phyloP scores from a whole-genome alignment of 2,888 invertebrate species.

The Labia minor region DNA sequence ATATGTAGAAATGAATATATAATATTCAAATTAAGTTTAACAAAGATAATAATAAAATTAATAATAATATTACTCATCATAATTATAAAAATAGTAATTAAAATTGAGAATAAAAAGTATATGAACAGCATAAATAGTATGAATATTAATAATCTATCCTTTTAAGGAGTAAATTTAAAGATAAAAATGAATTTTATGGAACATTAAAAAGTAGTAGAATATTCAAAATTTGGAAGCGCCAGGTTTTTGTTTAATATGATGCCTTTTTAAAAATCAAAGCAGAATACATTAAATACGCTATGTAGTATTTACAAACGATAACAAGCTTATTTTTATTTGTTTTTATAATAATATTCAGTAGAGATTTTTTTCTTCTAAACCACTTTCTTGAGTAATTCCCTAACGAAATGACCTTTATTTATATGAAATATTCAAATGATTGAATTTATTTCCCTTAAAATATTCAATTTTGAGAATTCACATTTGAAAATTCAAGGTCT shows the following conservation, averaged over 20 bases:
- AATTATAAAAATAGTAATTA: not conserved
- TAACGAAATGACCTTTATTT: no score
- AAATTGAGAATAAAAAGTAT: no score
- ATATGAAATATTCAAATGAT: no score
- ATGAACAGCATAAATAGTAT: no score
- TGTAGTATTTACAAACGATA: constrained; percentile 13
- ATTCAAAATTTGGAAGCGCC: not conserved
- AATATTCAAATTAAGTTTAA: no score
- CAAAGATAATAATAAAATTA: not conserved
- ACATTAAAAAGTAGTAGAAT: not conserved
- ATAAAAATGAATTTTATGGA: not conserved
- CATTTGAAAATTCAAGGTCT: no score
- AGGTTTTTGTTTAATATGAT: not conserved
- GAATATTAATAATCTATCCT: no score
- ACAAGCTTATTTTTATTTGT: constrained; percentile 7
- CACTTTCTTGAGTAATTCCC: no score
- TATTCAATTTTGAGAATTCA: no score
- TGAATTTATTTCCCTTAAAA: no score
- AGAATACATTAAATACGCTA: not conserved
- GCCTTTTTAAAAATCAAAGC: not conserved
- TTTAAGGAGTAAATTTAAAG: no score
- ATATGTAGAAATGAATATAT: no score
- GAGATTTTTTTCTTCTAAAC: not conserved
- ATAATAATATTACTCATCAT: not conserved
- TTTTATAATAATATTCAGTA: not conserved